Conservation (phyloP, 2,797 vertebrate genomes). For the Streptopelia turtur region DNA sequence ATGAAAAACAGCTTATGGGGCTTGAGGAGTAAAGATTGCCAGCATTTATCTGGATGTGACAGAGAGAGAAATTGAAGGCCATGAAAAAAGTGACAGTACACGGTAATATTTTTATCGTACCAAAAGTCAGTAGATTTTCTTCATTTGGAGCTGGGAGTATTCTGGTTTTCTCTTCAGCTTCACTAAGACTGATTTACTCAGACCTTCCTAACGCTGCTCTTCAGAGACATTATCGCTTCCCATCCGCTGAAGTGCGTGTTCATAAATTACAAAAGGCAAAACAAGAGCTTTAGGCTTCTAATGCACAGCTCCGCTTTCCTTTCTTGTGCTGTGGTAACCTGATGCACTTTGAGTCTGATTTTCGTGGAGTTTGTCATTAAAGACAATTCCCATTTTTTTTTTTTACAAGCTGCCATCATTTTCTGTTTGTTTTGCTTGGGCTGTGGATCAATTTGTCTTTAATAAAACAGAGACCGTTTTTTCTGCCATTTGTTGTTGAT, state of each 20-base stretch:
- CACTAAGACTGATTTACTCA: conserved; percentile 5
- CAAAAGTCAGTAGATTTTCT: conserved; percentile 25
- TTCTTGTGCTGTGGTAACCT: neutral
- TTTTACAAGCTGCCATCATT: neutral
- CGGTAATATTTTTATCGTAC: conserved; percentile 28
- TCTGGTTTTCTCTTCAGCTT: neutral
- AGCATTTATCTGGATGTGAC: conserved; percentile 55
- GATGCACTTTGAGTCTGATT: neutral
- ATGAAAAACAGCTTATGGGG: conserved; percentile 30
- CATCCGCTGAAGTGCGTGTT: neutral
- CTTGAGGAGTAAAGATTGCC: conserved; percentile 28
- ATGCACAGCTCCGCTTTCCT: neutral
- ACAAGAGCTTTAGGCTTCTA: neutral
- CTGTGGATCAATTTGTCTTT: neutral
- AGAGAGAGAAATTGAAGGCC: conserved; percentile 42
- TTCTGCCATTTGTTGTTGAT: fast-evolving
- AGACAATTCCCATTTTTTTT: neutral
- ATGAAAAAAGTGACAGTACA: neutral
- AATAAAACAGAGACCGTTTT: neutral
- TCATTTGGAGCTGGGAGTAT: neutral
- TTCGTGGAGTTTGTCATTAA: neutral
- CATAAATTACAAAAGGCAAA: neutral
- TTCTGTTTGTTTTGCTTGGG: neutral
- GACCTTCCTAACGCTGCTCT: neutral
- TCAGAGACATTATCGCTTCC: neutral